Evolutionary conservation across 2,797 vertebrate genomes (phyloP).

Genomic region (Acrossocheilus wenchowensis): DNA sequence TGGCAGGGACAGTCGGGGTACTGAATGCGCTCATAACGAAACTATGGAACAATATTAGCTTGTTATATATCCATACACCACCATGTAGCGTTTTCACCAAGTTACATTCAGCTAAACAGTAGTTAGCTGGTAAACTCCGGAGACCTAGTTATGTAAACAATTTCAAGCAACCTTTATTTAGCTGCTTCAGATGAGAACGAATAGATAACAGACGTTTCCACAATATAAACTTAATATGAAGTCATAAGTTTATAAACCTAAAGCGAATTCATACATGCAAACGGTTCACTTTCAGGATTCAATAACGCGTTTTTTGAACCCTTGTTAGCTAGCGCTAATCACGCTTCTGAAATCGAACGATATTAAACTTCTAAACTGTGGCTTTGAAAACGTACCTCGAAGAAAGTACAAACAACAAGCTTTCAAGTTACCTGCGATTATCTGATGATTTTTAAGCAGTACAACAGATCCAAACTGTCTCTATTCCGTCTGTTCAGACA

Average conservation of each 20-base stretch:
- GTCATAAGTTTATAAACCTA: neutral
- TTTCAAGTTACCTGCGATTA: neutral
- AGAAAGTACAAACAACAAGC: neutral
- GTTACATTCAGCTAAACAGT: neutral
- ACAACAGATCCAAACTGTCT: neutral
- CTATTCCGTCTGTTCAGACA: neutral
- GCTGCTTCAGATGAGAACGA: neutral
- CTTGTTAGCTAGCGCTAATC: neutral
- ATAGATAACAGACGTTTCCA: neutral
- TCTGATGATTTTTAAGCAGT: neutral
- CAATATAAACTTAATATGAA: too few relatives aligned
- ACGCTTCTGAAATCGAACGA: neutral
- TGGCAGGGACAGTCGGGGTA: constrained; percentile 73
- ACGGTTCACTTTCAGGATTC: neutral
- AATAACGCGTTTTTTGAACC: neutral
- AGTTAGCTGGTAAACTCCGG: neutral
- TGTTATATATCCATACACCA: neutral
- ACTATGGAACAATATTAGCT: neutral
- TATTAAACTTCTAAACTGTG: neutral
- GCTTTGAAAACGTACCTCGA: neutral
- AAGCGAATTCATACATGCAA: neutral
- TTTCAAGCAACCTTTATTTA: neutral
- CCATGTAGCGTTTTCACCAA: neutral
- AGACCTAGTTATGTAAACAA: neutral
- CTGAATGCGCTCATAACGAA: constrained; percentile 74